Evolutionary conservation across 1,140 invertebrate species (phyloP), one percentile per base, ranked within the genome.

Genomic region (Cyclina sinensis): DNA sequence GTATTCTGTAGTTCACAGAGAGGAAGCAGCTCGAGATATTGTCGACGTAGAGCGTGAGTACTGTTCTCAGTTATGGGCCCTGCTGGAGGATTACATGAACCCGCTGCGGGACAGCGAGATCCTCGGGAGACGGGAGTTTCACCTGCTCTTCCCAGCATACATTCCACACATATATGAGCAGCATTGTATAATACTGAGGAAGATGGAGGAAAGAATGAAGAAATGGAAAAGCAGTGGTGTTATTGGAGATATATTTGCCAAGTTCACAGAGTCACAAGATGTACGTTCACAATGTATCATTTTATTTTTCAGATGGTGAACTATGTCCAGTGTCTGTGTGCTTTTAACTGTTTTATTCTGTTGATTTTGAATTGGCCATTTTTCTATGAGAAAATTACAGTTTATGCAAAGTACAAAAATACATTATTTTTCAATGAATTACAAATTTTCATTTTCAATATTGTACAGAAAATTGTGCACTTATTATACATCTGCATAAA

Each of bases 21-120:
- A 93, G 74, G 91, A 93, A 76, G 92, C 95, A 16, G 94, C 94
- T 0, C 86, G 90, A 62, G 95, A 96, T 48, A 92, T 96, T 1
- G 59, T 95, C 9, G 95, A 95, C 70, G 94, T 95, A n/a, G 95
- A 96, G 79, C 93, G 94, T 81, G 94, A 95, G 24, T 96, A 96
- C 89, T 96, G 95, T 88, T 88, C 92, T 14, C 95, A 94, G 5
- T 90, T 96, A 30, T 95, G 94, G 94, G 93, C 93, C 11, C 90
- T 96, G 54, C 85, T 95, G 54, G 94, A 96, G 46, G 93, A 92
- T 18, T 96, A 95, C 90, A 94, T 94, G 12, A 90, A 93, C 51
- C 95, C 95, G 3, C 89, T 96, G 32, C 94, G 94, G 83, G 92
- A 92, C 18, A 90, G 89, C 18, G 93, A 93, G 11, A 93, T 95